These are phyloP conservation scores for Eriocheir sinensis DNA, from an alignment of 1,140 invertebrate genomes.

Conservation along the genomic window DNA sequence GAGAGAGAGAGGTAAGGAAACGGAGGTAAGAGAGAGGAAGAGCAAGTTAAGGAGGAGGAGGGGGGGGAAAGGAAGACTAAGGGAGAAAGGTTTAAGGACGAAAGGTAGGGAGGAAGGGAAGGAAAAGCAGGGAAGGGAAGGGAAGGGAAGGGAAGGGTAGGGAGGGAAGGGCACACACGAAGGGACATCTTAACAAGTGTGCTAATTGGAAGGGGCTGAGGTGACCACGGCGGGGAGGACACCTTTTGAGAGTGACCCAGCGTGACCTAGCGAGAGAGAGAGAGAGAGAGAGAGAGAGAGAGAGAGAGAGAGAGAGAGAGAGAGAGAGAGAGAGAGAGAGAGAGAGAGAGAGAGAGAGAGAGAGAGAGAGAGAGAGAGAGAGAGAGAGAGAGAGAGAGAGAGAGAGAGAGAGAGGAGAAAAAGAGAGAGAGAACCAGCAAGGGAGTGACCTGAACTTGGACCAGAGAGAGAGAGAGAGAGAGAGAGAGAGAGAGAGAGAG, in stretches of 20 bases:
- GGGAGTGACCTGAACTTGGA: neutral
- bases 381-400: conserved; percentile 27
- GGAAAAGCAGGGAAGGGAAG: neutral
- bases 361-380: conserved; percentile 17
- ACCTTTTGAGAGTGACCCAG: neutral
- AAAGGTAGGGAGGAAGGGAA: too few species aligned
- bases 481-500: neutral
- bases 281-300: neutral
- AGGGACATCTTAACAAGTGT: neutral
- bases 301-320: neutral
- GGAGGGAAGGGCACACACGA: too few species aligned
- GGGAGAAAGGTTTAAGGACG: too few species aligned
- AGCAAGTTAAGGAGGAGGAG: too few species aligned
- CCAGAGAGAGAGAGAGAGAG: neutral
- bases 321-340: neutral
- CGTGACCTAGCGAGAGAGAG: neutral
- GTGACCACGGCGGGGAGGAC: neutral
- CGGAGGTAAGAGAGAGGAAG: too few species aligned
- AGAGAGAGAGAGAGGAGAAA: neutral
- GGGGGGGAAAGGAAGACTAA: neutral
- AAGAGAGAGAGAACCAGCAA: conserved; percentile 27
- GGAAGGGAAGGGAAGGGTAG: neutral
- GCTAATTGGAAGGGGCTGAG: neutral
- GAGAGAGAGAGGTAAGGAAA: too few species aligned
- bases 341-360: neutral